These are phyloP conservation scores for Heliconius erato DNA, from an alignment of 2,888 invertebrate species.

Conservation along the genomic window DNA sequence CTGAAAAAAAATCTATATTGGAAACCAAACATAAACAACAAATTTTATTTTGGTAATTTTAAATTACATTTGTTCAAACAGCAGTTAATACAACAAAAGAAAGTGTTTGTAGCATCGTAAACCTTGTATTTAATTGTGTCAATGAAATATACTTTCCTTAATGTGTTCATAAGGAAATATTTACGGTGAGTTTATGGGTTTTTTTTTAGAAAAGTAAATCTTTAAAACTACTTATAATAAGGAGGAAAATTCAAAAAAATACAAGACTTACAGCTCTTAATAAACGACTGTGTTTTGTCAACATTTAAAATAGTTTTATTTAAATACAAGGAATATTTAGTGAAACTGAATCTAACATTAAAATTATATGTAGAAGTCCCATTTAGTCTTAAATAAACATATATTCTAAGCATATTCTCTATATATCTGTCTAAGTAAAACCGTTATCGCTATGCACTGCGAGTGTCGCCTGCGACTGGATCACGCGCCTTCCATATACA, in stretches of 20 bases:
- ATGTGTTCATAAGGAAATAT: slow-evolving; percentile 8
- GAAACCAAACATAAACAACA: background rate
- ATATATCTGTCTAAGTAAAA: background rate
- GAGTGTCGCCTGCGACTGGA: slow-evolving; percentile 11
- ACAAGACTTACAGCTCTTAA: background rate
- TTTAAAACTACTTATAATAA: background rate
- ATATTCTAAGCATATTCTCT: no score
- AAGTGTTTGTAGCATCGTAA: background rate
- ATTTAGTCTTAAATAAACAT: slow-evolving; percentile 13
- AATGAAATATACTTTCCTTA: background rate
- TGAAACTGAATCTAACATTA: background rate
- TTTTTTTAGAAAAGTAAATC: background rate
- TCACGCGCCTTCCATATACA: slow-evolving; percentile 24
- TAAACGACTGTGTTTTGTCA: background rate
- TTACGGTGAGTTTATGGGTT: no score
- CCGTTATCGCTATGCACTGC: slow-evolving; percentile 31
- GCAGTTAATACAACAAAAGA: no score
- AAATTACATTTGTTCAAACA: no score
- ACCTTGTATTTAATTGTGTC: background rate
- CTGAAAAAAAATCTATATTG: background rate
- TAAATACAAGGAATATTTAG: background rate
- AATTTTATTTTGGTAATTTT: no score
- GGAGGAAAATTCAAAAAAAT: background rate
- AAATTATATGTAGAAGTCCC: background rate
- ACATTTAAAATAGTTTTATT: background rate